Base-by-base conservation (phyloP, 2,888 invertebrate species). In the Noctua pronuba region DNA sequence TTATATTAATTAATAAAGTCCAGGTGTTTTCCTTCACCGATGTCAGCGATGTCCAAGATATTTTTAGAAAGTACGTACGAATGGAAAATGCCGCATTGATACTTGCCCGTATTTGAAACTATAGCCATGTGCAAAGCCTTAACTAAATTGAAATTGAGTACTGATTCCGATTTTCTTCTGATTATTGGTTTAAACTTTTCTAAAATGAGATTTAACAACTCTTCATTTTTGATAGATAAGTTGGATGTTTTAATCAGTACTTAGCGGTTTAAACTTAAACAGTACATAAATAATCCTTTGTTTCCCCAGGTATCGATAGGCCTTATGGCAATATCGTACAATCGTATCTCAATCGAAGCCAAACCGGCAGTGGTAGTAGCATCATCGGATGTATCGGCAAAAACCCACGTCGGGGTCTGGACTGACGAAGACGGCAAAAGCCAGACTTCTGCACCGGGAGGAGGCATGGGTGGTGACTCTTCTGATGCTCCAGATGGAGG, bases 271-370 rank as follows among this genome's bases (percentile, higher is more conserved):
- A n/a, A 55, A 10, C 24, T 13, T n/a, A 13, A 55, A 13, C 62
- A 10, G 1, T 46, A 52, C n/a, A n/a, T 58, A 7, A 83, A 10
- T 0, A 49, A 55, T 11, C 10, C 3, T 13, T 65, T 70, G 0
- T 74, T 74, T 18, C 1, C 60, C 1, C 28, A 85, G 84, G 74
- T 69, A 44, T 8, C 80, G 64, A 28, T 83, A 60, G 76, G 76
- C 58, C n/a, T 83, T 4, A 62, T 80, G 72, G 72, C 66, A 62
- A 18, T 85, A 41, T 28, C 31, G 38, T 28, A 46, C 24, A n/a
- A 28, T 16, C 44, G 28, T 11, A 0, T 72, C 28, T 24, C 44
- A 13, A 13, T 60, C 3, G 58, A 82, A 0, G 83, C 83, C 18
- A 73, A 60, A 46, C 73, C 81, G 13, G 1, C 8, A 1, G 11